Evolutionary conservation across 2,113 vertebrate genomes (phyloP).

Genomic region (Thalassoma bifasciatum): DNA sequence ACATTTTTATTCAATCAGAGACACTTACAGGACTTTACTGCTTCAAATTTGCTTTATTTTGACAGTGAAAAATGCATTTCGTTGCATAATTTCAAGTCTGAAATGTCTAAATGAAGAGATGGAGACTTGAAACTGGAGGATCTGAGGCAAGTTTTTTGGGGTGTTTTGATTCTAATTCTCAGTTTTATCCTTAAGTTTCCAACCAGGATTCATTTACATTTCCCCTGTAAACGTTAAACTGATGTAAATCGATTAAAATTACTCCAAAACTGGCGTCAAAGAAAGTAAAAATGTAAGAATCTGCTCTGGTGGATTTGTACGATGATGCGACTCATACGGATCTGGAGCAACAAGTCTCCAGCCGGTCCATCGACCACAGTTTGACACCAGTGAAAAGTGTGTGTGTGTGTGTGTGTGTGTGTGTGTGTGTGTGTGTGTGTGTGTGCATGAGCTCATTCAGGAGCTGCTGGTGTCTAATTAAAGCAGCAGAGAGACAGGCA

Average conservation of each 20-base stretch:
- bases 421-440: background rate
- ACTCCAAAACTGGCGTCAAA: too few species aligned
- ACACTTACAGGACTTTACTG: background rate
- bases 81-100: background rate
- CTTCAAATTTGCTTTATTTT: background rate
- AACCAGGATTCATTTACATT: too few species aligned
- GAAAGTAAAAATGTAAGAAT: too few species aligned
- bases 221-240: too few species aligned
- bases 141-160: too few species aligned
- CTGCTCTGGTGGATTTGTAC: too few species aligned
- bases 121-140: too few species aligned
- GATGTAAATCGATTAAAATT: too few species aligned
- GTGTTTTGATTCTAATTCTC: too few species aligned
- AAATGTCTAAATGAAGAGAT: slow-evolving; percentile 3
- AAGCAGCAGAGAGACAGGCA: slow-evolving; percentile 42
- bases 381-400: slow-evolving; percentile 3
- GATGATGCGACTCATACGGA: too few species aligned
- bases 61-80: background rate
- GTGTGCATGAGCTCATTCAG: slow-evolving; percentile 7
- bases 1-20: background rate
- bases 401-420: slow-evolving; percentile 1
- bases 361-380: slow-evolving; percentile 14
- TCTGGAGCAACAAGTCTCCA: background rate
- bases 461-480: slow-evolving; percentile 53
- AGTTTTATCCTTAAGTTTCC: background rate